A percentile compares a stretch with the other conserved stretches of the same genome.
phyloP scores from a whole-genome alignment of 2,113 vertebrate species.

The Archilochus colubris region DNA sequence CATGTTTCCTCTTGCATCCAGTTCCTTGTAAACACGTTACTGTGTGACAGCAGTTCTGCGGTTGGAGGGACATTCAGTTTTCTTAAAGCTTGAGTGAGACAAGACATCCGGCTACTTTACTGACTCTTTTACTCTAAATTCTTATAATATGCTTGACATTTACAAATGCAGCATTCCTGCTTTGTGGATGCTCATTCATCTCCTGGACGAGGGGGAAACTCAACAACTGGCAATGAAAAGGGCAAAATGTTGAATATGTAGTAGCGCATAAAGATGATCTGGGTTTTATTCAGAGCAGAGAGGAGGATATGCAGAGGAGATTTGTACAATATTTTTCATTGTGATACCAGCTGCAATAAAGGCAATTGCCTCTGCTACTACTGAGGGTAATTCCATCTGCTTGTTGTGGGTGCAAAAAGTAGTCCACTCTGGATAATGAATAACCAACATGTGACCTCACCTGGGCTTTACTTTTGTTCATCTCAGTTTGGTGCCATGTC shows the following conservation, averaged over 20 bases:
- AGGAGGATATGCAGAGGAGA: too few relatives aligned
- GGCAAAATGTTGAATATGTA: neutral
- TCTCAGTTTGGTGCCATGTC: neutral
- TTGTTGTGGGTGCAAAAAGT: neutral
- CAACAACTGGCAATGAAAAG: neutral
- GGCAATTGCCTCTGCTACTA: neutral
- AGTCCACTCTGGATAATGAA: neutral
- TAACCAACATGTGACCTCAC: neutral
- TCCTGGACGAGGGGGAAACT: neutral
- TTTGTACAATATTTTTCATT: neutral
- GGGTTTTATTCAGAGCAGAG: constrained; percentile 10
- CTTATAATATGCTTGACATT: neutral
- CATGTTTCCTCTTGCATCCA: neutral
- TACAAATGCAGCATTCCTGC: neutral
- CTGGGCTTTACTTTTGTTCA: neutral
- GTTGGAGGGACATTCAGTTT: neutral
- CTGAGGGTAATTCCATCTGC: neutral
- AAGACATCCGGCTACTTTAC: neutral
- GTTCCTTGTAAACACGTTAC: neutral
- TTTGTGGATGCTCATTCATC: neutral
- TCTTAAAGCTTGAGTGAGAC: neutral
- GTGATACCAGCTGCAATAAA: neutral
- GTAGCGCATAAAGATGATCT: neutral
- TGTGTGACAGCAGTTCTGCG: neutral
- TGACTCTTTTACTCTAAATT: neutral